These are phyloP conservation scores for Nothocercus nigrocapillus DNA, from an alignment of 2,113 vertebrate species.

Conservation along the genomic window DNA sequence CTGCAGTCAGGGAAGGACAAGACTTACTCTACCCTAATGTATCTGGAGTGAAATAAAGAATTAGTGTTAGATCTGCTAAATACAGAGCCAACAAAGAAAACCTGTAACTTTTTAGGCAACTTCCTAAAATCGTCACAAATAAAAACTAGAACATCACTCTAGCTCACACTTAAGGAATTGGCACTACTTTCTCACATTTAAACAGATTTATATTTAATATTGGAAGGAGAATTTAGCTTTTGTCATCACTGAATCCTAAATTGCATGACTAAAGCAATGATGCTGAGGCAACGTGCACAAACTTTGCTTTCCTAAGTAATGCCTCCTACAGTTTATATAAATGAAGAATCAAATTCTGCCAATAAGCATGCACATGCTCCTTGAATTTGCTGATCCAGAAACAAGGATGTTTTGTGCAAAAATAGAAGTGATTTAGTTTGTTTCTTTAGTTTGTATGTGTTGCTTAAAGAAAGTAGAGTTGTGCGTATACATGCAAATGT, in stretches of 20 bases:
- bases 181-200: not conserved
- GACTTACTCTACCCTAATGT: not conserved
- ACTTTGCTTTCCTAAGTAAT: conserved; percentile 32
- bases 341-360: not conserved
- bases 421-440: not conserved
- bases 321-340: conserved; percentile 16
- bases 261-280: conserved; percentile 40
- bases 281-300: conserved; percentile 33
- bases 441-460: not conserved
- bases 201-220: conserved; percentile 58
- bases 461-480: not conserved
- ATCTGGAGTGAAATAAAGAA: not conserved
- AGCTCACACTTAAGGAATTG: not conserved
- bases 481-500: not conserved
- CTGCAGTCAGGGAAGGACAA: not conserved
- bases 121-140: conserved; percentile 18
- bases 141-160: not conserved
- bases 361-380: not conserved
- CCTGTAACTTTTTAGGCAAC: not conserved
- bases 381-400: not conserved
- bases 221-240: conserved; percentile 49
- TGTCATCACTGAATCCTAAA: conserved; percentile 38
- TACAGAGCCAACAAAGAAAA: not conserved
- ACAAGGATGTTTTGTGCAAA: not conserved
- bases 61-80: not conserved